Conservation (phyloP, 1,140 invertebrate species). For the Drosophila santomea region DNA sequence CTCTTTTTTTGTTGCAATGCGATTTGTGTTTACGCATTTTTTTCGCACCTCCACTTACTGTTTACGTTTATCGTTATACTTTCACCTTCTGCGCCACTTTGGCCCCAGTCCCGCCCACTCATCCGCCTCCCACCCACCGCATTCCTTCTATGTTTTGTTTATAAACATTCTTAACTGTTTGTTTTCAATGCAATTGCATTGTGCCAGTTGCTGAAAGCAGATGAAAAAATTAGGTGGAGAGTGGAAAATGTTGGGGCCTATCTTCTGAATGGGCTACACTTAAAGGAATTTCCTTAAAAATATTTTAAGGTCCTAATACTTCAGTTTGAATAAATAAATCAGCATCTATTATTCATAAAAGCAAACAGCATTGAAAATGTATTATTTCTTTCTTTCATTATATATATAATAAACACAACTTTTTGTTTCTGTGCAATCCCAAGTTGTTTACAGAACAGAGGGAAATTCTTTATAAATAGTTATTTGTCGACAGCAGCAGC, state of each 20-base stretch:
- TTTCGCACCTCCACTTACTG: conserved; percentile 64
- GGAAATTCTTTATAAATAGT: conserved; percentile 72
- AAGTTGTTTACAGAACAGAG: conserved; percentile 21
- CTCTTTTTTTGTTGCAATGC: conserved; percentile 26
- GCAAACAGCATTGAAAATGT: too few species aligned
- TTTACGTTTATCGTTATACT: conserved; percentile 60
- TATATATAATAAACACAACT: too few species aligned
- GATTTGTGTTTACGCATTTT: conserved; percentile 67
- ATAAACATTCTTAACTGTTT: conserved; percentile 74
- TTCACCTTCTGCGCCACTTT: conserved; percentile 60
- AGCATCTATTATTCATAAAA: too few species aligned
- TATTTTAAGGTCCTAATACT: too few species aligned
- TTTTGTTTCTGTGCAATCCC: conserved; percentile 7
- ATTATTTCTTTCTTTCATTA: too few species aligned
- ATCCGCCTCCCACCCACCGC: conserved; percentile 4
- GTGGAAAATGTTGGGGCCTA: background rate
- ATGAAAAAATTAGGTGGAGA: conserved; percentile 7
- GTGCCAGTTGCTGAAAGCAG: conserved; percentile 56
- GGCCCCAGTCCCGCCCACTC: conserved; percentile 3
- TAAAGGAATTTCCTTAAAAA: background rate
- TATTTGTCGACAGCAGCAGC: conserved; percentile 45
- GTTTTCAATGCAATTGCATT: conserved; percentile 75
- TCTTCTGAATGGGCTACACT: conserved; percentile 10
- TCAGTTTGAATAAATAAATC: too few species aligned
- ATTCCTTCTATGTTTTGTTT: conserved; percentile 69